phyloP scores from a whole-genome alignment of 2,113 vertebrate species.

The Chrysochloris asiatica region DNA sequence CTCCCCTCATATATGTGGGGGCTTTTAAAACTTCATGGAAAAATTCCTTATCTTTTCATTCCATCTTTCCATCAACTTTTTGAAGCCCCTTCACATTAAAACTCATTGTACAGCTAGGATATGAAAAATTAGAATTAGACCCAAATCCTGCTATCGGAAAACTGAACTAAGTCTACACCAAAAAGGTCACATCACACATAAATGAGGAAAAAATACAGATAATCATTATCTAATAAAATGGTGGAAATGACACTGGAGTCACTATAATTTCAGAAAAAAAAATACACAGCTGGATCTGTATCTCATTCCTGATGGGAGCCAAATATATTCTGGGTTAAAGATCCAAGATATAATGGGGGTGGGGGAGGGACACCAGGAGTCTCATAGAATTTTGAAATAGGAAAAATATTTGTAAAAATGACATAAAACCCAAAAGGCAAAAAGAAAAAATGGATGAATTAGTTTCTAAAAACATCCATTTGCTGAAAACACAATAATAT shows the following conservation, averaged over 20 bases:
- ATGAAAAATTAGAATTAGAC: not conserved
- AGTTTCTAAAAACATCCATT: slow-evolving; percentile 19
- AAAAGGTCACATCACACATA: not conserved
- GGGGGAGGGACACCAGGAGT: not conserved
- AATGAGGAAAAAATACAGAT: not conserved
- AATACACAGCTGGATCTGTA: slow-evolving; percentile 14
- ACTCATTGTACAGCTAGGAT: not conserved
- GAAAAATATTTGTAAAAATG: not conserved
- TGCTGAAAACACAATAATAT: slow-evolving; percentile 1
- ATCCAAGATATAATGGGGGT: too few species aligned
- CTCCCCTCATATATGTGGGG: too few species aligned
- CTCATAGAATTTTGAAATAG: not conserved
- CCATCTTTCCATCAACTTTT: too few species aligned
- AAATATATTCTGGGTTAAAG: slow-evolving; percentile 31
- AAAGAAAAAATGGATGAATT: not conserved
- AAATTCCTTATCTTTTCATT: too few species aligned
- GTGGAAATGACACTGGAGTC: not conserved
- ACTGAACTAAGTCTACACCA: not conserved
- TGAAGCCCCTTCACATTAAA: not conserved
- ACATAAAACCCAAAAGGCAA: slow-evolving; percentile 31
- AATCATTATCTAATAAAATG: not conserved
- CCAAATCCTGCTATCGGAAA: not conserved
- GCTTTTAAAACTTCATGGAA: too few species aligned
- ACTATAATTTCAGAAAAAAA: not conserved
- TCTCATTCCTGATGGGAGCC: too few species aligned